Conservation (phyloP, 2,797 vertebrate genomes). For the Tokudaia tokunoshimensis region DNA sequence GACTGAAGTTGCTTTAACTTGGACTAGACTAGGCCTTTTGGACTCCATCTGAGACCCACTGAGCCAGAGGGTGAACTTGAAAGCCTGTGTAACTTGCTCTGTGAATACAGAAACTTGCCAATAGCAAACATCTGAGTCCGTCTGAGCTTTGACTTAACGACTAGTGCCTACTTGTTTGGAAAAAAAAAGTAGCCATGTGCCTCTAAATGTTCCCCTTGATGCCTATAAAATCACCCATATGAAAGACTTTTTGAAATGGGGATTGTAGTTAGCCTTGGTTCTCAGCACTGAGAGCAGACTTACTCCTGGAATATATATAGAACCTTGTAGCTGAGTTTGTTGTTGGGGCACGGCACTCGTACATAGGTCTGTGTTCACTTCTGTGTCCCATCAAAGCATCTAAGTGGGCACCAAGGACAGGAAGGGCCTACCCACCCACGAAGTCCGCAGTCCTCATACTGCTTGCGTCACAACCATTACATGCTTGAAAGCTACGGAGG, state of each 20-base stretch:
- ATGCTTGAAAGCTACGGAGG: conserved; percentile 17
- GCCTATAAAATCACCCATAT: not conserved
- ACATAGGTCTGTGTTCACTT: not conserved
- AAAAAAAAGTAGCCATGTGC: not conserved
- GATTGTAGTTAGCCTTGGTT: conserved; percentile 26
- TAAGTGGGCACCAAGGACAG: not conserved
- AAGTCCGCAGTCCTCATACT: not conserved
- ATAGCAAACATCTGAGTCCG: not conserved
- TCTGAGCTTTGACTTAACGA: conserved; percentile 34
- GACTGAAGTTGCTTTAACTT: conserved; percentile 12
- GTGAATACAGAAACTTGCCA: not conserved
- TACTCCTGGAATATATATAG: not conserved
- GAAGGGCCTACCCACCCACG: not conserved
- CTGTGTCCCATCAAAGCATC: not conserved
- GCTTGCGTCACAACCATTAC: not conserved
- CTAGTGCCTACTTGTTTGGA: conserved; percentile 7
- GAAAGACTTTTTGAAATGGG: not conserved
- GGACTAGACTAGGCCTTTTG: conserved; percentile 20
- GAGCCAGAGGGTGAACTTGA: conserved; percentile 38
- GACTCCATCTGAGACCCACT: conserved; percentile 4
- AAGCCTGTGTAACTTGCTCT: conserved; percentile 8
- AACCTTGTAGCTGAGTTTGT: not conserved
- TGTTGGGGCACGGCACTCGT: not conserved
- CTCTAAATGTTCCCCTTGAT: not conserved
- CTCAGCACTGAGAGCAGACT: not conserved